Conservation (phyloP, 2,113 vertebrate species). For the Pluvianellus socialis region DNA sequence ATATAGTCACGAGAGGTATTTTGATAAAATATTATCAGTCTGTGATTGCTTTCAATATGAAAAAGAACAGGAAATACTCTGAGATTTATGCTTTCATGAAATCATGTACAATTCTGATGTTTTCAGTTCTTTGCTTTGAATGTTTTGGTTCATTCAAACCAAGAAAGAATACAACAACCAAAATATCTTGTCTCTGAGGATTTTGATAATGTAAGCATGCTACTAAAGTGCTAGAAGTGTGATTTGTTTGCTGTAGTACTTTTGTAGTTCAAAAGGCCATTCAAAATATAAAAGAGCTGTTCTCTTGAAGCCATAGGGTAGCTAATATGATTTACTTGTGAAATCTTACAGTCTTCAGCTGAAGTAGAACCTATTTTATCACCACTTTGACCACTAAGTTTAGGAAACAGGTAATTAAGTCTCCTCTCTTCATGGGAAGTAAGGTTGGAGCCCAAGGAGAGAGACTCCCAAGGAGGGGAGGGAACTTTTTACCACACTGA, state of each 20-base stretch:
- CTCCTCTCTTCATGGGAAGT: neutral
- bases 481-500: neutral
- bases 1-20: neutral
- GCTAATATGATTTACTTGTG: neutral
- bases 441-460: neutral
- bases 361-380: neutral
- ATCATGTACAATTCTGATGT: neutral
- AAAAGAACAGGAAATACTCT: neutral
- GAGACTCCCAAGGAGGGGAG: neutral
- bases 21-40: neutral
- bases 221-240: neutral
- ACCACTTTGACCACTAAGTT: neutral
- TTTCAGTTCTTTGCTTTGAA: neutral
- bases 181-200: neutral
- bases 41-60: neutral
- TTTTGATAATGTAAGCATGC: neutral
- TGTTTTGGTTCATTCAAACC: neutral
- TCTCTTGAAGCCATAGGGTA: neutral
- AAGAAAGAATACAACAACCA: neutral
- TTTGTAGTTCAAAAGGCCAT: neutral
- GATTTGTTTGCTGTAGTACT: neutral
- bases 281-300: neutral
- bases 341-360: neutral
- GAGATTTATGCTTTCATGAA: neutral
- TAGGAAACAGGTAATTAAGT: neutral